These are phyloP conservation scores for Trimorus sp. DNA, from an alignment of 2,888 invertebrate genomes.

Conservation along the genomic window DNA sequence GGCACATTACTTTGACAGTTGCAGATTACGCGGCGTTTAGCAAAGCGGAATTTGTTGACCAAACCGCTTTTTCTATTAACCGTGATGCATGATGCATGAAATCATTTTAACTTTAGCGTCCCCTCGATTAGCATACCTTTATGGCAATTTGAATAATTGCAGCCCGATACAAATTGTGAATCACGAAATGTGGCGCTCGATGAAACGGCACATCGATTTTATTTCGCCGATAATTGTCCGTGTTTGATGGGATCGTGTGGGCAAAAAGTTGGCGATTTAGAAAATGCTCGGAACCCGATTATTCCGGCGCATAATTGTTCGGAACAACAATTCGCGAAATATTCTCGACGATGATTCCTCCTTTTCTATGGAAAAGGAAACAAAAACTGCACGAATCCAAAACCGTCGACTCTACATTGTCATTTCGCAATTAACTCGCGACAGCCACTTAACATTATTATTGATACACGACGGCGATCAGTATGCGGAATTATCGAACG, in stretches of 20 bases:
- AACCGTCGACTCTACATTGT: conserved; percentile 21
- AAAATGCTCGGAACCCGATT: neutral
- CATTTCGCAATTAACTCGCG: conserved; percentile 21
- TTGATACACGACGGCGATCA: conserved; percentile 10
- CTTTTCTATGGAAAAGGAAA: neutral
- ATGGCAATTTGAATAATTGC: conserved; percentile 31
- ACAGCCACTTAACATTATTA: conserved; percentile 24
- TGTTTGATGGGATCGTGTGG: neutral
- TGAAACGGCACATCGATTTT: conserved; percentile 1
- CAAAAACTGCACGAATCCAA: conserved; percentile 26
- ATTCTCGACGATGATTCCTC: no score
- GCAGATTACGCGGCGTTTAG: conserved; percentile 13
- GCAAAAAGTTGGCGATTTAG: conserved; percentile 4
- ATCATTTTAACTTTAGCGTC: conserved; percentile 27
- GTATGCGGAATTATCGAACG: conserved; percentile 3
- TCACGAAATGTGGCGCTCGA: conserved; percentile 10
- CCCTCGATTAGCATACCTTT: conserved; percentile 29
- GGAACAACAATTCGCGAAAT: neutral
- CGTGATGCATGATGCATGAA: conserved; percentile 43
- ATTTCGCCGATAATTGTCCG: neutral
- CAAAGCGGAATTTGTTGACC: conserved; percentile 21
- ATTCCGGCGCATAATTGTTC: conserved; percentile 2
- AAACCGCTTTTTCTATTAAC: conserved; percentile 39
- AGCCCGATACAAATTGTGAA: conserved; percentile 15
- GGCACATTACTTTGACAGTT: conserved; percentile 18